Percentiles rank a stretch among this genome's conserved stretches.
These are phyloP conservation scores for Eurypyga helias DNA, from an alignment of 2,113 vertebrate genomes.

Conservation along the genomic window DNA sequence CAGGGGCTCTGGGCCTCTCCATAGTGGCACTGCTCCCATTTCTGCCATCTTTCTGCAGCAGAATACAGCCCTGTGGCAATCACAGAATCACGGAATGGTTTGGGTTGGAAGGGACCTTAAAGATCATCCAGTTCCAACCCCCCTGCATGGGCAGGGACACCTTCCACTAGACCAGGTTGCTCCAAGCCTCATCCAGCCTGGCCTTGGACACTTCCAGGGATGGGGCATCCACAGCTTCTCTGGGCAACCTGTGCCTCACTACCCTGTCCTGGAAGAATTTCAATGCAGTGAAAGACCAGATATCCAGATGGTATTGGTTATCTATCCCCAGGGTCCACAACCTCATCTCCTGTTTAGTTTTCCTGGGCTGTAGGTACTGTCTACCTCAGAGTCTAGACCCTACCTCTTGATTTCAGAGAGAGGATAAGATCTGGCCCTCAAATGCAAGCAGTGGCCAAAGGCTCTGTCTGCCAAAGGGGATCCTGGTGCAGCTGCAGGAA, in stretches of 20 bases:
- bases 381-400: background rate
- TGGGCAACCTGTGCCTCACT: too few relatives aligned
- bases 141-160: too few relatives aligned
- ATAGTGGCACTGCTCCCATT: accelerated
- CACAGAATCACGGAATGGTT: too few relatives aligned
- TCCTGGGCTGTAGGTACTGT: background rate
- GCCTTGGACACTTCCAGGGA: too few relatives aligned
- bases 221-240: too few relatives aligned
- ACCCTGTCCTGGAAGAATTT: too few relatives aligned
- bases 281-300: too few relatives aligned
- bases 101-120: too few relatives aligned
- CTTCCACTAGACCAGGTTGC: too few relatives aligned
- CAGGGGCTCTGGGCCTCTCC: background rate
- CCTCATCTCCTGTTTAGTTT: background rate
- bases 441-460: background rate
- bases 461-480: background rate
- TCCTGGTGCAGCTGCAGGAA: background rate
- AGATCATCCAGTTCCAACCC: too few relatives aligned
- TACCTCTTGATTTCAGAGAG: background rate
- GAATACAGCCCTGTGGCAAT: background rate
- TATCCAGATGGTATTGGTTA: background rate
- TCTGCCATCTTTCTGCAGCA: background rate
- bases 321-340: background rate
- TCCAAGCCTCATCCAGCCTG: too few relatives aligned
- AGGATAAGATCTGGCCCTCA: background rate